Base-by-base conservation (phyloP, 2,888 invertebrate species). In the Eumacrocentrus americanus region DNA sequence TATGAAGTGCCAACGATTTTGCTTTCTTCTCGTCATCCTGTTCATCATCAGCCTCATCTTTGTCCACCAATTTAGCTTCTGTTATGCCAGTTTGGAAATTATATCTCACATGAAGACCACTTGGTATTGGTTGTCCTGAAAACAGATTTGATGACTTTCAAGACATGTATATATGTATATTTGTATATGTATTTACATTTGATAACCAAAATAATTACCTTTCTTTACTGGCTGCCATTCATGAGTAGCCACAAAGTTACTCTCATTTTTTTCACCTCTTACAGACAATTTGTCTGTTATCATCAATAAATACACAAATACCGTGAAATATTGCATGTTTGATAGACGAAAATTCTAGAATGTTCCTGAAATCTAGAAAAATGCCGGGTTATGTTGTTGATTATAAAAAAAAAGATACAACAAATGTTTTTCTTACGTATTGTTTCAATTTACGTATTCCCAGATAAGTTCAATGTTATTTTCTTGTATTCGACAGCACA, bases 21-120 rank as follows among this genome's bases (percentile, higher is more conserved):
- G 55, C 50, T 48, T 65, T 51, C 1, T 65, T 63, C 34, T 62
- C 54, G 11, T 64, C 62, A 2, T 62, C 54, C 20, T 62, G 61
- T 1, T 59, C 55, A 25, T 63, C 58, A 20, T 66, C 63, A 1
- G 68, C 61, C n/a, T 68, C 51, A 47, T 77, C 69, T 51, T 71
- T 67, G 40, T 78, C 87, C 65, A 91, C 70, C 34, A 92, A 78
- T 80, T 91, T 92, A 0, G 91, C 92, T 78, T 92, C 91, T 37
- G 85, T 88, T 62, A 85, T 74, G 0, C 91, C 91, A 9, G 90
- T 91, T 78, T 88, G 81, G n/a, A 93, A 81, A 81, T 92, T 89
- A 60, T 92, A 84, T 48, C 91, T 83, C 3, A 91, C 84, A 76
- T 93, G 92, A 2, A 92, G 81, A 1, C 92, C 92, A 59, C 84